Conservation (phyloP, 2,888 invertebrate genomes). For the Junonia oenone region DNA sequence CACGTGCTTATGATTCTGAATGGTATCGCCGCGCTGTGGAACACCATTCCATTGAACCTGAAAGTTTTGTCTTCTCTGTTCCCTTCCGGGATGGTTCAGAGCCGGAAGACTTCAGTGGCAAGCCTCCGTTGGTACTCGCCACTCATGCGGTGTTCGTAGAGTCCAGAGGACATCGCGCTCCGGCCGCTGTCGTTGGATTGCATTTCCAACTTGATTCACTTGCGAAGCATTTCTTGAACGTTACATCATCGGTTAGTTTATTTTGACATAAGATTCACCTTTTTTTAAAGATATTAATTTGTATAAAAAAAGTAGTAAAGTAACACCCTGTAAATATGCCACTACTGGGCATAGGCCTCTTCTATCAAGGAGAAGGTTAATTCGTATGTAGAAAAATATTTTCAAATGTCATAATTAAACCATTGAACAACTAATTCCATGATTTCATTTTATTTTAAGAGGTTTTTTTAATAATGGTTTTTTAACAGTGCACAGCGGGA, state of each 20-base stretch:
- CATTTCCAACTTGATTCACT: conserved; percentile 92
- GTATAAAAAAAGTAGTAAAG: no score
- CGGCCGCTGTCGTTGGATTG: conserved; percentile 94
- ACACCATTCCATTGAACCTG: conserved; percentile 90
- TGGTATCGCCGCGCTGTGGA: conserved; percentile 96
- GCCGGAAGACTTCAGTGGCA: conserved; percentile 78
- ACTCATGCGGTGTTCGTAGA: conserved; percentile 94
- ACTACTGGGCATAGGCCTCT: no score
- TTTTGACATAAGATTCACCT: background rate
- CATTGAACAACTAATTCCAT: no score
- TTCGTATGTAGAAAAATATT: no score
- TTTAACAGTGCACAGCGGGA: conserved; percentile 86
- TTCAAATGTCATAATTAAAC: no score
- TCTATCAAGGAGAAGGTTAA: no score
- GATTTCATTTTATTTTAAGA: no score
- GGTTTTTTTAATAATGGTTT: no score
- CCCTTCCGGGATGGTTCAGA: conserved; percentile 84
- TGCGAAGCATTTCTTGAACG: conserved; percentile 91
- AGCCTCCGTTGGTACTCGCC: conserved; percentile 87
- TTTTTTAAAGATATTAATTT: no score
- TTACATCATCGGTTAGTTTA: conserved; percentile 87
- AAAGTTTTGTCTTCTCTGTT: conserved; percentile 94
- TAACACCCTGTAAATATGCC: no score
- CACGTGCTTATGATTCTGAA: conserved; percentile 90
- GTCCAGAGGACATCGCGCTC: conserved; percentile 89